Conservation (phyloP, 2,888 invertebrate species). For the Eupithecia inturbata region DNA sequence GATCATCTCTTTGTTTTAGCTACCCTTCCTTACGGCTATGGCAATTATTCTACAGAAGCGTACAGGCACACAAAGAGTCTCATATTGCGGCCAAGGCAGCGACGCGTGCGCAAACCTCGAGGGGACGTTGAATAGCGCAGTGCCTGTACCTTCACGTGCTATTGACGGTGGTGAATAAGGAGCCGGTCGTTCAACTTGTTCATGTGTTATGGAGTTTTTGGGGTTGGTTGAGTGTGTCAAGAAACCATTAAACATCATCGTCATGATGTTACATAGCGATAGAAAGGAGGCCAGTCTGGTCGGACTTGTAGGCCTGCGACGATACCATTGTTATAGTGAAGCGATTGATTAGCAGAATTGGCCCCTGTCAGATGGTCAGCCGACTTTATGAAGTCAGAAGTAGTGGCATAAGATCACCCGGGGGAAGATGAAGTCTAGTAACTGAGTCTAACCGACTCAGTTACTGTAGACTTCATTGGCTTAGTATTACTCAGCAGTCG, state of each 20-base stretch:
- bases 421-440: too few species aligned
- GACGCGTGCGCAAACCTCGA: slow-evolving; percentile 10
- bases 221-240: not conserved
- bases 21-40: not conserved
- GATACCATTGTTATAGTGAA: too few species aligned
- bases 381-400: not conserved
- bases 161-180: slow-evolving; percentile 5
- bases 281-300: not conserved
- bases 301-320: too few species aligned
- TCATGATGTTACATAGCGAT: not conserved
- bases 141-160: not conserved
- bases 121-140: slow-evolving; percentile 29
- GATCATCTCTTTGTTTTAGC: not conserved
- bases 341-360: too few species aligned
- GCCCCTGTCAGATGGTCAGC: not conserved
- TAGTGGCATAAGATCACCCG: too few species aligned
- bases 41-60: not conserved
- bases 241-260: not conserved
- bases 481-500: too few species aligned
- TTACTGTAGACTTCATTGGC: too few species aligned
- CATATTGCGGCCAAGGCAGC: slow-evolving; percentile 7
- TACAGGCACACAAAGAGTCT: not conserved
- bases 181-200: slow-evolving; percentile 71
- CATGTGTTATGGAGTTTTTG: slow-evolving; percentile 26
- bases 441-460: too few species aligned